Evolutionary conservation across 2,888 invertebrate species (phyloP).

Genomic region (Hirtodrosophila duncani): DNA sequence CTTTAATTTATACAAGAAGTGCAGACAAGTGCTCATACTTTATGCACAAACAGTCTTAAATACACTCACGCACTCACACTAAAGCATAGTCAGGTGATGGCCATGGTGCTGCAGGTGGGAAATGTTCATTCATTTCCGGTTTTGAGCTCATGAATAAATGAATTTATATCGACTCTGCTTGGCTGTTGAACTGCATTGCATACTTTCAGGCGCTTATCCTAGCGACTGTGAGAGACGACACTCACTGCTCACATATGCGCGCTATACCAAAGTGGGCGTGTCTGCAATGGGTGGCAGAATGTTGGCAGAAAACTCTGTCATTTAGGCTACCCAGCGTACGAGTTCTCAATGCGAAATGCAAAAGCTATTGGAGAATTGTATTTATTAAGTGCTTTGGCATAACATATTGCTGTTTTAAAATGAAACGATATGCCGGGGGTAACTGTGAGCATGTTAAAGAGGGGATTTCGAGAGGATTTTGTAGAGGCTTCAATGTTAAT

Average conservation of each 20-base stretch:
- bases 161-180: conserved; percentile 65
- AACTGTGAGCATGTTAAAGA: too few relatives aligned
- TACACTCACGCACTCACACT: conserved; percentile 13
- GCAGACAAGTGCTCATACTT: conserved; percentile 40
- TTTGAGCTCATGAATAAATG: conserved; percentile 68
- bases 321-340: conserved; percentile 34
- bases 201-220: conserved; percentile 43
- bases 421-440: too few relatives aligned
- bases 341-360: conserved; percentile 52
- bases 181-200: conserved; percentile 56
- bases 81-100: conserved; percentile 1
- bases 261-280: conserved; percentile 7
- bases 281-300: conserved; percentile 4
- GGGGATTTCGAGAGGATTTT: too few relatives aligned
- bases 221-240: not conserved
- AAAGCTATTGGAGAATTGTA: conserved; percentile 45
- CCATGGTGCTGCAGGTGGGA: conserved; percentile 27
- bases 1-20: conserved; percentile 18
- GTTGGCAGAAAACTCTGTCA: conserved; percentile 1
- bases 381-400: conserved; percentile 31
- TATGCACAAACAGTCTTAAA: conserved; percentile 34
- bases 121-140: conserved; percentile 65
- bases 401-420: too few relatives aligned
- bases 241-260: conserved; percentile 11
- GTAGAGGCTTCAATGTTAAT: too few relatives aligned